Evolutionary conservation across 2,113 vertebrate genomes (phyloP), one percentile per base, ranked within the genome.

Genomic region (Gopherus flavomarginatus): DNA sequence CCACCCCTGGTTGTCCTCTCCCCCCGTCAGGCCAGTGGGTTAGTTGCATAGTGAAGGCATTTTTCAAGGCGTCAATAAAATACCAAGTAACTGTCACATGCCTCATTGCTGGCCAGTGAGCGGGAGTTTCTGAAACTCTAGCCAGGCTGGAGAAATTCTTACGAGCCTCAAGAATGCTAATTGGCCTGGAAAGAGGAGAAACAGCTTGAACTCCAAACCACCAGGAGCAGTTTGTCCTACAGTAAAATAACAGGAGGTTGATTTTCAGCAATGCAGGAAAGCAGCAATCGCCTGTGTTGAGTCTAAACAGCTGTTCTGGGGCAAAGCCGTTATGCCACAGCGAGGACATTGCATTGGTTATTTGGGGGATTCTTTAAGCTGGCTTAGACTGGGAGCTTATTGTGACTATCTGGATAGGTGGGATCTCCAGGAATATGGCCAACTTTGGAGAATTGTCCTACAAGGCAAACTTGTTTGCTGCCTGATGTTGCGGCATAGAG

Each of bases 401-500:
- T 94, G 91, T 92, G 92, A 89, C 53, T 78, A 21, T 86, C 44
- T 0, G 26, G 17, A 27, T 75, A 88, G 88, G 92, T 81, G 94
- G 83, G 83, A 79, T 88, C 47, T 94, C 95, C 96, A 93, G 5
- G 31, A 42, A 50, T 27, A 86, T 96, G 91, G 81, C 69, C 93
- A 87, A 89, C 65, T 77, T 83, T 80, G 80, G 89, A 96, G 95
- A 56, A 93, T 89, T 86, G 94, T 90, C 90, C 94, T 83, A 83
- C 87, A 96, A 96, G 89, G 90, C 92, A 77, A 82, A n/a, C 82
- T 96, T 97, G 90, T 95, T 97, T 93, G 92, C 49, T 72, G 85
- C 95, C 78, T 88, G 96, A 52, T 1, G 38, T 44, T 94, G 38
- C 50, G 90, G 95, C 97, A 96, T 89, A 95, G 96, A 94, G 96